A percentile compares a stretch with the other conserved stretches of the same genome.
Conservation (phyloP, 2,888 invertebrate species). For the Drosophila infuscata region DNA sequence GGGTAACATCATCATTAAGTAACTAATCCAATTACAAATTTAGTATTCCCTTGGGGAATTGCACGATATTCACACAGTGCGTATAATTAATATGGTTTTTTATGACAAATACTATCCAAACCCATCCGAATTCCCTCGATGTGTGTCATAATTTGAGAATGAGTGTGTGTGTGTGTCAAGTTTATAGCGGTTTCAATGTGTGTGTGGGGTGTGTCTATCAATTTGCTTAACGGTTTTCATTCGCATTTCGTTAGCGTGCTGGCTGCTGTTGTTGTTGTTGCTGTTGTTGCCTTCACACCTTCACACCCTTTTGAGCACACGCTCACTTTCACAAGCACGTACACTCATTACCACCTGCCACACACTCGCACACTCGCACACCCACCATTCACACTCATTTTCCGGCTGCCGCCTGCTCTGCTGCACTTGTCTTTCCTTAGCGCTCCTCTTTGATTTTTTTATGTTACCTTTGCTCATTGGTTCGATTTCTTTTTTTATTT, state of each 20-base stretch:
- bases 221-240: conserved; percentile 53
- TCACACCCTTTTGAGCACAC: conserved; percentile 37
- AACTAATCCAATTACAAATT: not conserved
- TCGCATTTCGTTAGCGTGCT: conserved; percentile 30
- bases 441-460: conserved; percentile 13
- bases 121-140: not conserved
- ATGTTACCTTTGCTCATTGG: not conserved
- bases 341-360: conserved; percentile 1
- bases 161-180: conserved; percentile 12
- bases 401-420: conserved; percentile 23
- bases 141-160: conserved; percentile 4
- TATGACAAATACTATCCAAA: conserved; percentile 13
- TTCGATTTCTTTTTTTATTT: conserved; percentile 15
- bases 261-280: conserved; percentile 26
- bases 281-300: conserved; percentile 17
- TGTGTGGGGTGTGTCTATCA: conserved; percentile 51
- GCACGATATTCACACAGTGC: conserved; percentile 53
- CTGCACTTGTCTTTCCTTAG: conserved; percentile 33
- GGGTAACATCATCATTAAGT: not conserved
- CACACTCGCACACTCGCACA: conserved; percentile 24
- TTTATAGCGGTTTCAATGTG: conserved; percentile 9
- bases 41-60: conserved; percentile 14
- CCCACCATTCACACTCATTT: conserved; percentile 19
- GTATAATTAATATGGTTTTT: conserved; percentile 68
- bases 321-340: conserved; percentile 20